Percentiles rank a stretch among this genome's conserved stretches.
phyloP scores from a whole-genome alignment of 2,797 vertebrate genomes.

The Diplodus puntazzo region DNA sequence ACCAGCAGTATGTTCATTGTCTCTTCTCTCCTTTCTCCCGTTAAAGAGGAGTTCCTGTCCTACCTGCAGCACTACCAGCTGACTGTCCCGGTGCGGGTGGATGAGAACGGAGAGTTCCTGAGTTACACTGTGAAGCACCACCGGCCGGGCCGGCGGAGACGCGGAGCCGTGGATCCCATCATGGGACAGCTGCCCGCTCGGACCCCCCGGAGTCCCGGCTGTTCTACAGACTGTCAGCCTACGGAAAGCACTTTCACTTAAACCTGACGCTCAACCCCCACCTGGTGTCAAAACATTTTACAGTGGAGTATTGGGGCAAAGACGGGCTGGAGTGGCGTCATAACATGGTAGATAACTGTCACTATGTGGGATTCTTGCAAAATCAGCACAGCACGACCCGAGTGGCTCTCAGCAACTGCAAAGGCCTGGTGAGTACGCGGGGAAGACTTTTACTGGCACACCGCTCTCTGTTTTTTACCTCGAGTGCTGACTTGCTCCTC shows the following conservation, averaged over 20 bases:
- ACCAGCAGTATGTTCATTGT: not conserved
- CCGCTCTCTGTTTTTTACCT: not conserved
- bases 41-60: conserved; percentile 98
- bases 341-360: conserved; percentile 93
- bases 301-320: conserved; percentile 97
- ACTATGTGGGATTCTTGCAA: conserved; percentile 96
- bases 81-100: conserved; percentile 94
- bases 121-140: conserved; percentile 98
- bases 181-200: conserved; percentile 53
- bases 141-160: conserved; percentile 91
- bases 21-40: conserved; percentile 14
- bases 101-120: conserved; percentile 96
- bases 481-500: no score
- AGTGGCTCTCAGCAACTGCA: conserved; percentile 98
- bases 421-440: conserved; percentile 94
- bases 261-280: conserved; percentile 96
- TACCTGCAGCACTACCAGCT: conserved; percentile 98
- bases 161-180: conserved; percentile 79
- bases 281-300: conserved; percentile 96
- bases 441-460: not conserved
- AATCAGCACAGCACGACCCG: conserved; percentile 91
- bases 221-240: conserved; percentile 98
- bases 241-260: conserved; percentile 98
- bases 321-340: conserved; percentile 95
- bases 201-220: conserved; percentile 89